Evolutionary conservation across 2,888 invertebrate species (phyloP).

Genomic region (Eupithecia tripunctaria): DNA sequence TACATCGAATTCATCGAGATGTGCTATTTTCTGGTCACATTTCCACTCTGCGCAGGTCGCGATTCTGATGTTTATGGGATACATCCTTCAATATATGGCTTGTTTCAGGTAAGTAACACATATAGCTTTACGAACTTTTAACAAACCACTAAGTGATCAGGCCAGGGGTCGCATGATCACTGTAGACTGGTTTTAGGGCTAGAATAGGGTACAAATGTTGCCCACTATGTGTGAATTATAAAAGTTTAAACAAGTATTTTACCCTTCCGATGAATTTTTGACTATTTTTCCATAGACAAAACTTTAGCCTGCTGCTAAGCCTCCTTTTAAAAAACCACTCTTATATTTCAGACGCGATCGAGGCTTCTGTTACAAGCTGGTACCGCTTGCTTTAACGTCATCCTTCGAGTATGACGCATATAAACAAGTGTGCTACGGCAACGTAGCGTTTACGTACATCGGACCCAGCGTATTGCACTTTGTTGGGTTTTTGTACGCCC

Average conservation of each 20-base stretch:
- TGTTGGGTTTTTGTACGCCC: slow-evolving; percentile 88
- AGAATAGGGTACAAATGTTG: background rate
- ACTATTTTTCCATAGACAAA: background rate
- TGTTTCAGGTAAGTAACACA: slow-evolving; percentile 86
- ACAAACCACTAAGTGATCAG: background rate
- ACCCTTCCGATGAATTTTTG: background rate
- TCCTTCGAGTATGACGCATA: slow-evolving; percentile 78
- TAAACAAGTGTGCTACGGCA: slow-evolving; percentile 88
- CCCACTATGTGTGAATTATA: background rate
- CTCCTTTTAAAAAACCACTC: background rate
- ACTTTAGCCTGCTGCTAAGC: too few relatives aligned
- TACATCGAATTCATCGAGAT: slow-evolving; percentile 84
- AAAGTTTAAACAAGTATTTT: background rate
- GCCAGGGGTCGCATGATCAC: too few relatives aligned
- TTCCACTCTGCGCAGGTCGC: slow-evolving; percentile 88
- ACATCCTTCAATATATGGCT: slow-evolving; percentile 90
- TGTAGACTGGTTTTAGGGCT: background rate
- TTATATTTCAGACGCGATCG: slow-evolving; percentile 85
- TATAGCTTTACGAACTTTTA: background rate
- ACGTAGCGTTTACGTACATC: slow-evolving; percentile 88
- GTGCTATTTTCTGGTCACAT: slow-evolving; percentile 86
- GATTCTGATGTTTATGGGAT: slow-evolving; percentile 87
- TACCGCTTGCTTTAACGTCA: slow-evolving; percentile 73
- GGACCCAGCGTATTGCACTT: slow-evolving; percentile 90
- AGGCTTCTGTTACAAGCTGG: slow-evolving; percentile 87